Conservation (phyloP, 2,113 vertebrate species). For the Anolis carolinensis region DNA sequence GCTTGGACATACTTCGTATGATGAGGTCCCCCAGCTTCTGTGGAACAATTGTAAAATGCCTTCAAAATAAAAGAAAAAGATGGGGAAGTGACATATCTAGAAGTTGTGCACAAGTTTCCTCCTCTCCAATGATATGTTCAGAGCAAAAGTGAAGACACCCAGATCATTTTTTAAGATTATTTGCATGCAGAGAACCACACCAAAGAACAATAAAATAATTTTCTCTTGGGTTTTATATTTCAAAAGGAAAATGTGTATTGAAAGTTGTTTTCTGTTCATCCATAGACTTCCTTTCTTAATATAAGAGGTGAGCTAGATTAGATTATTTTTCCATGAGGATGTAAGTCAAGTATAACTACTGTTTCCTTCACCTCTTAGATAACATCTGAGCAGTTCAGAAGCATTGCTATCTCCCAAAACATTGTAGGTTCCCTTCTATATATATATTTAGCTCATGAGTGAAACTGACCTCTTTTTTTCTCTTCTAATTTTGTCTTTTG, state of each 20-base stretch:
- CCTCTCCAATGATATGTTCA: neutral
- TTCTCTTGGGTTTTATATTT: neutral
- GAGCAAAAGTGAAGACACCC: neutral
- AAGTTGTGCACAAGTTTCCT: neutral
- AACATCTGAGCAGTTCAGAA: neutral
- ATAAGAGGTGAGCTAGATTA: neutral
- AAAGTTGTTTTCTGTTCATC: neutral
- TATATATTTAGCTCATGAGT: slow-evolving; percentile 50
- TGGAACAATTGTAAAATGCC: no score
- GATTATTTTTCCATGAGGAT: neutral
- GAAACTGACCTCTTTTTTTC: slow-evolving; percentile 48
- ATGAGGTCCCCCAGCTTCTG: no score
- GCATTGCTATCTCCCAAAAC: slow-evolving; percentile 59
- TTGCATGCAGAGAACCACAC: neutral
- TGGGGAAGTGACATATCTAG: neutral
- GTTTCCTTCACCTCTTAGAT: neutral
- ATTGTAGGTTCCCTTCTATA: slow-evolving; percentile 41
- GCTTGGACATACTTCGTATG: no score
- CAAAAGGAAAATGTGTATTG: neutral
- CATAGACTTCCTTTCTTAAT: neutral
- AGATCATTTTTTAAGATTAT: neutral
- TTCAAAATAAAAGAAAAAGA: no score
- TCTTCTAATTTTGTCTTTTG: slow-evolving; percentile 51
- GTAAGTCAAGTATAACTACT: neutral
- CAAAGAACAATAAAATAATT: neutral